Evolutionary conservation across 2,113 vertebrate species (phyloP).

Genomic region (Chamaetylas fuelleborni): DNA sequence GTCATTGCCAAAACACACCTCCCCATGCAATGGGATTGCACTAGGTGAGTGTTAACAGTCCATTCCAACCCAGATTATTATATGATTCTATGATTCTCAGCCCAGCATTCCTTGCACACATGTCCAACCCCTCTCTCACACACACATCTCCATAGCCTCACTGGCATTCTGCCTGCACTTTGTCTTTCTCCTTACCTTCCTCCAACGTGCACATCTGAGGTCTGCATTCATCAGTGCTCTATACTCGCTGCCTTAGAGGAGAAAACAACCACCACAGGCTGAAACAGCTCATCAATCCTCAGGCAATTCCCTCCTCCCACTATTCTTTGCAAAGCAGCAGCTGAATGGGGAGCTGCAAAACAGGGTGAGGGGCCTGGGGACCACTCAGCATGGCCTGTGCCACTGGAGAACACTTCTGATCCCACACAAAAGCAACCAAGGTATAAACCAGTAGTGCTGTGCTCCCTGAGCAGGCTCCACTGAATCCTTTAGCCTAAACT

Average conservation of each 20-base stretch:
- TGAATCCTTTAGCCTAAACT: not conserved
- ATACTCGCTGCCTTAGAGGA: not conserved
- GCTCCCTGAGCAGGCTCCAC: not conserved
- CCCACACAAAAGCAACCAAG: not conserved
- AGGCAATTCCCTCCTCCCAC: not conserved
- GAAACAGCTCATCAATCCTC: not conserved
- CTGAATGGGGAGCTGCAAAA: not conserved
- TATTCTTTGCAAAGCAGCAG: not conserved
- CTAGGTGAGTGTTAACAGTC: not conserved
- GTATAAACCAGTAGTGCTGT: not conserved
- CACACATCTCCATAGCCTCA: not conserved
- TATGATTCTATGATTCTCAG: not conserved
- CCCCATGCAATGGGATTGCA: not conserved
- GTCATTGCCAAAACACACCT: not conserved
- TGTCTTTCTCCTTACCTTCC: not conserved
- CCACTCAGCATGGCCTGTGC: not conserved
- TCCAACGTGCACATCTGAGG: accelerated
- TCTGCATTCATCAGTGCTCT: not conserved
- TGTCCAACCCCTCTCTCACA: not conserved
- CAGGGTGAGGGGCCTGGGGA: no score
- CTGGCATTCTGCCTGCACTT: not conserved
- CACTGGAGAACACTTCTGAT: not conserved
- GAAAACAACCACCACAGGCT: not conserved
- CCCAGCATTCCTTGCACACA: not conserved
- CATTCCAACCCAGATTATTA: not conserved